Conservation (phyloP, 2,888 invertebrate genomes). For the Listrodromus nycthemerus region DNA sequence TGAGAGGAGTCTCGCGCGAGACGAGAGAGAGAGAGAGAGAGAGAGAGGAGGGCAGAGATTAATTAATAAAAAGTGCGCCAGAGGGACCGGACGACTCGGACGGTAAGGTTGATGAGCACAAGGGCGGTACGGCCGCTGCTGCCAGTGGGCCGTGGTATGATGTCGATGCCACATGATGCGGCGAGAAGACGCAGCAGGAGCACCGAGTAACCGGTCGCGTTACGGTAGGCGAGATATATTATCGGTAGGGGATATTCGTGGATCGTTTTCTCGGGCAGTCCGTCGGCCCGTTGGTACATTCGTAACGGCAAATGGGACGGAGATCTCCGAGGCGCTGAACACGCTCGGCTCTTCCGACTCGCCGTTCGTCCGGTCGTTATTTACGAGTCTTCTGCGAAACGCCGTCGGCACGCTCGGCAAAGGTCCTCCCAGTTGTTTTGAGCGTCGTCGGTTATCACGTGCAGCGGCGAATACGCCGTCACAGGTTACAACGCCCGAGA, state of each 20-base stretch:
- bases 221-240: conserved; percentile 20
- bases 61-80: background rate
- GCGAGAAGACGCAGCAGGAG: conserved; percentile 69
- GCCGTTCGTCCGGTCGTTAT: background rate
- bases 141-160: conserved; percentile 63
- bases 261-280: conserved; percentile 13
- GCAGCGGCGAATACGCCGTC: conserved; percentile 18
- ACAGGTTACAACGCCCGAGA: background rate
- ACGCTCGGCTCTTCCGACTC: background rate
- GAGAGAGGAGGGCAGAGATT: background rate
- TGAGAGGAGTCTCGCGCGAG: background rate
- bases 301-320: background rate
- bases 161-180: conserved; percentile 76
- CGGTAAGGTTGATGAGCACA: conserved; percentile 20
- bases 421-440: conserved; percentile 28
- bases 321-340: conserved; percentile 12
- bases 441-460: conserved; percentile 33
- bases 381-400: background rate
- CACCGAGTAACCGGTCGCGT: conserved; percentile 72
- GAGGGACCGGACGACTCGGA: background rate
- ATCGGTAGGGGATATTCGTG: background rate
- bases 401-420: background rate
- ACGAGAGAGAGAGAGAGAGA: background rate
- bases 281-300: background rate
- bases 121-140: conserved; percentile 57